phyloP scores from a whole-genome alignment of 2,888 invertebrate genomes.

The Xylophagus ater region DNA sequence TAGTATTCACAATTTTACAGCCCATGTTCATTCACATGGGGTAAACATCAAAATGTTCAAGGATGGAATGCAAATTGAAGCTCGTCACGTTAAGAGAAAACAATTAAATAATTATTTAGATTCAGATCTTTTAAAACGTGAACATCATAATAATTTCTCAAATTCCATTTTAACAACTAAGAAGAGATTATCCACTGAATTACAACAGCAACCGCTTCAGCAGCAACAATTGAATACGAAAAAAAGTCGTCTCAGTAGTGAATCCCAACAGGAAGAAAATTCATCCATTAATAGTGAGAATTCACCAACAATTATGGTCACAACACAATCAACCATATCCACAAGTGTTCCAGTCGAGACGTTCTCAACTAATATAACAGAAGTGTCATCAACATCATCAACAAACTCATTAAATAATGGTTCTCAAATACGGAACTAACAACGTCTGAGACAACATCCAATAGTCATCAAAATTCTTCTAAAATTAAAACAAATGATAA shows the following conservation, averaged over 20 bases:
- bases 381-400: constrained; percentile 1
- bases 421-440: too few relatives aligned
- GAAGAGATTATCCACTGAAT: constrained; percentile 34
- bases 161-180: constrained; percentile 32
- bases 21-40: constrained; percentile 71
- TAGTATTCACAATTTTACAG: constrained; percentile 84
- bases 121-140: constrained; percentile 55
- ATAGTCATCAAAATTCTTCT: constrained; percentile 23
- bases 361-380: constrained; percentile 14
- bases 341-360: constrained; percentile 1
- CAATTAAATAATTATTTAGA: constrained; percentile 64
- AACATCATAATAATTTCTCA: constrained; percentile 39
- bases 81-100: constrained; percentile 75
- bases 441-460: constrained; percentile 2
- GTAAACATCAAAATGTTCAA: constrained; percentile 51
- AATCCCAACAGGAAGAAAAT: constrained; percentile 33
- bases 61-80: constrained; percentile 71
- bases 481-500: constrained; percentile 15
- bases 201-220: constrained; percentile 25
- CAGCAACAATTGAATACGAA: constrained; percentile 19
- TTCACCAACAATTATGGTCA: constrained; percentile 25
- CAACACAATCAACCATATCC: constrained; percentile 20
- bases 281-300: constrained; percentile 27
- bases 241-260: constrained; percentile 28
- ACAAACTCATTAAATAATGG: constrained; percentile 7